Evolutionary conservation across 2,113 vertebrate species (phyloP).

Genomic region (Solea solea): DNA sequence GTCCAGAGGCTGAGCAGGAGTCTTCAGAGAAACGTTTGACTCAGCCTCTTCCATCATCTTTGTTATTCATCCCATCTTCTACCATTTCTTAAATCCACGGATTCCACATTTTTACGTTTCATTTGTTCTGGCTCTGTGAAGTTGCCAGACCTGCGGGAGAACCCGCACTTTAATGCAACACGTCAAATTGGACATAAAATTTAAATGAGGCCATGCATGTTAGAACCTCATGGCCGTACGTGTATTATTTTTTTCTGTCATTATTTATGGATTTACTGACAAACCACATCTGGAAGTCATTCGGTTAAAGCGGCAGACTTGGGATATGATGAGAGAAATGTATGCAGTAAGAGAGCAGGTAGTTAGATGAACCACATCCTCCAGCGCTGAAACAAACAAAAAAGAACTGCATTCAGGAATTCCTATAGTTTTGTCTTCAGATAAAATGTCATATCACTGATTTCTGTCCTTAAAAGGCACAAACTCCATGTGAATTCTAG

Average conservation of each 20-base stretch:
- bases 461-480: slow-evolving; percentile 41
- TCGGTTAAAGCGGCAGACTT: slow-evolving; percentile 19
- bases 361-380: slow-evolving; percentile 60
- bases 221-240: background rate
- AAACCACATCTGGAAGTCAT: slow-evolving; percentile 64
- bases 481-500: slow-evolving; percentile 16
- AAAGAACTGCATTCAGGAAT: slow-evolving; percentile 15
- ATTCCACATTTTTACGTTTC: background rate
- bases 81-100: background rate
- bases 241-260: slow-evolving; percentile 7
- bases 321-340: slow-evolving; percentile 14
- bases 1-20: too few species aligned
- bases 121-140: too few species aligned
- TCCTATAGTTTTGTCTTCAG: slow-evolving; percentile 35
- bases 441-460: slow-evolving; percentile 17
- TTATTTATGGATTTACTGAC: slow-evolving; percentile 44
- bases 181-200: background rate
- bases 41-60: background rate
- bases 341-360: slow-evolving; percentile 42
- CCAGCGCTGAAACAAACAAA: slow-evolving; percentile 24
- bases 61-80: background rate
- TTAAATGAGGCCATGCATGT: background rate
- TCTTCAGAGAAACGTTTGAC: too few species aligned
- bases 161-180: background rate
- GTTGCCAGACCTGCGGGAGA: background rate